A percentile compares a stretch with the other conserved stretches of the same genome.
Conservation (phyloP, 2,888 invertebrate species). For the Anarsia innoxiella region DNA sequence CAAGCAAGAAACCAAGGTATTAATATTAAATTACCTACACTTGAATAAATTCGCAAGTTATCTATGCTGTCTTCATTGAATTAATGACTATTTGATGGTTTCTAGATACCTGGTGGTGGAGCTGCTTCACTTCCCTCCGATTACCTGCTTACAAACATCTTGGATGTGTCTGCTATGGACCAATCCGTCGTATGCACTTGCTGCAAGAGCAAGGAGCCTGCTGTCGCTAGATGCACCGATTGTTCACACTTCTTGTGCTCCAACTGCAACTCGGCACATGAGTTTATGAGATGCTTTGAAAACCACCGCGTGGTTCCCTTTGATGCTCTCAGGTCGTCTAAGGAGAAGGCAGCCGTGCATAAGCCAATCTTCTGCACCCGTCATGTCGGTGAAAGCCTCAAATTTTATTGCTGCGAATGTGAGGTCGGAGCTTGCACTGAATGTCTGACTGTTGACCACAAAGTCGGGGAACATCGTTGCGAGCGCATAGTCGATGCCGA, state of each 20-base stretch:
- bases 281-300: conserved; percentile 97
- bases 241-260: conserved; percentile 96
- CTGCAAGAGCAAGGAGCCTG: conserved; percentile 96
- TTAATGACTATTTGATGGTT: conserved; percentile 18
- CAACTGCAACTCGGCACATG: conserved; percentile 96
- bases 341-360: conserved; percentile 88
- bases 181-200: conserved; percentile 89
- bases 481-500: conserved; percentile 89
- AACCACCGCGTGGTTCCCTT: conserved; percentile 93
- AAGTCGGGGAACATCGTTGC: conserved; percentile 87
- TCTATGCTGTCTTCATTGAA: neutral
- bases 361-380: conserved; percentile 90
- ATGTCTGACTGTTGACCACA: conserved; percentile 88
- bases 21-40: neutral
- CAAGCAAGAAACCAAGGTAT: conserved; percentile 86
- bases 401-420: conserved; percentile 92
- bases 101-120: conserved; percentile 82
- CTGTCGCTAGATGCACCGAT: conserved; percentile 94
- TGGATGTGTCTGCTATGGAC: conserved; percentile 87
- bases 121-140: conserved; percentile 88
- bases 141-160: conserved; percentile 88
- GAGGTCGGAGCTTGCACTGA: conserved; percentile 91
- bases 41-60: neutral
- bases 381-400: conserved; percentile 88
- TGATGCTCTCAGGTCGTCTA: conserved; percentile 87